Conservation (phyloP, 2,888 invertebrate species). For the Ophraella communa region DNA sequence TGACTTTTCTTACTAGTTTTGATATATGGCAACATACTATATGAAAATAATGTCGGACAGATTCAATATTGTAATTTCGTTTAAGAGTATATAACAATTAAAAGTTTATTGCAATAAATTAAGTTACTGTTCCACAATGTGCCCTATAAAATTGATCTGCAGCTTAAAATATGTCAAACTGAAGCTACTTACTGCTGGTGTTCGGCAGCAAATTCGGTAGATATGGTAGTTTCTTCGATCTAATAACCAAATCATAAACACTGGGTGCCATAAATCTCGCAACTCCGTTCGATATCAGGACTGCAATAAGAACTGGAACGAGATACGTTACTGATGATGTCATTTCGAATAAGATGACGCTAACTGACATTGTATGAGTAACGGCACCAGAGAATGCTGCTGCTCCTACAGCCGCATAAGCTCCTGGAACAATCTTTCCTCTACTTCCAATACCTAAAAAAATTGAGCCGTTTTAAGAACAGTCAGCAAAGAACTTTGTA, state of each 20-base stretch:
- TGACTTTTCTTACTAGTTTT: no score
- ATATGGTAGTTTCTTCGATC: constrained; percentile 94
- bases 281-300: constrained; percentile 91
- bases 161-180: no score
- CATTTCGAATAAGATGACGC: constrained; percentile 94
- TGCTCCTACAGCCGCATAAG: constrained; percentile 94
- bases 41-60: no score
- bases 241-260: constrained; percentile 95
- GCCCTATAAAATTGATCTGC: no score
- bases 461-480: no score
- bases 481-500: no score
- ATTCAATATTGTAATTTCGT: no score
- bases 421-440: constrained; percentile 87
- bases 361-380: constrained; percentile 95
- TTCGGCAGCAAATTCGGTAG: constrained; percentile 90
- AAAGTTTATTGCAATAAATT: not conserved
- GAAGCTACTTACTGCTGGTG: constrained; percentile 67
- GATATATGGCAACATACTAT: no score
- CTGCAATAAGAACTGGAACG: constrained; percentile 93
- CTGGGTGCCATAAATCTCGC: constrained; percentile 91
- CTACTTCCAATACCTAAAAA: constrained; percentile 75
- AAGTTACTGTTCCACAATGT: no score
- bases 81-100: no score
- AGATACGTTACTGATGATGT: constrained; percentile 97
- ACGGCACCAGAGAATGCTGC: constrained; percentile 94